Base-by-base conservation (phyloP, 2,888 invertebrate genomes). In the Steromphala cineraria region DNA sequence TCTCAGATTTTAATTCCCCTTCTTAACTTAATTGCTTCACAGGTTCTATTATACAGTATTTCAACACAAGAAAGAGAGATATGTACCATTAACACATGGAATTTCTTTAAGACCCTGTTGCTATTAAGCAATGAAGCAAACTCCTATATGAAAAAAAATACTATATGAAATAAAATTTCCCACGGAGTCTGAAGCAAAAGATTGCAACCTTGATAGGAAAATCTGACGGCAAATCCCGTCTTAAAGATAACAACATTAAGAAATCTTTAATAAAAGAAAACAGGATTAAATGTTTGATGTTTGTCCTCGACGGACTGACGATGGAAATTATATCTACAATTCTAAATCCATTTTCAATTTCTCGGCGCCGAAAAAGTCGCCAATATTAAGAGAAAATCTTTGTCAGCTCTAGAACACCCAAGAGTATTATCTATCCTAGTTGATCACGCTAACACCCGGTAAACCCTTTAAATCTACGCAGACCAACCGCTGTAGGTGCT, bases 311-410 rank as follows among this genome's bases (percentile, higher is more conserved):
- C 28, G 13, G 28, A 62, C 28, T 24, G 62, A 28, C 62, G 28
- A 62, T 62, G 62, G 62, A 62, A 62, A 62, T 62, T 28, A 28
- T 62, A 62, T 62, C 62, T 62, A 62, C 62, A 28, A 28, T 13
- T 62, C 28, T 62, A 62, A 62, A 62, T 62, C 62, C 62, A 62
- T 62, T 62, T 62, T 62, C 62, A 62, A 62, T 62, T 62, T 62
- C 62, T 28, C 24, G 62, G 62, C 62, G 62, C 28, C 62, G 19
- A 24, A 17, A 62, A 62, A 62, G 62, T 62, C 62, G 28, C 24
- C 21, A 62, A 62, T 62, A 62, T 62, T 62, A 62, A 62, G 28
- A 62, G 62, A 62, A 62, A 62, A 62, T 62, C 62, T 62, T 62
- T 15, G 24, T 28, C 17, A 28, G 15, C 62, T 24, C 62, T 7